Evolutionary conservation across 2,888 invertebrate genomes (phyloP).

Genomic region (Gastracanthus pulcherrimus): DNA sequence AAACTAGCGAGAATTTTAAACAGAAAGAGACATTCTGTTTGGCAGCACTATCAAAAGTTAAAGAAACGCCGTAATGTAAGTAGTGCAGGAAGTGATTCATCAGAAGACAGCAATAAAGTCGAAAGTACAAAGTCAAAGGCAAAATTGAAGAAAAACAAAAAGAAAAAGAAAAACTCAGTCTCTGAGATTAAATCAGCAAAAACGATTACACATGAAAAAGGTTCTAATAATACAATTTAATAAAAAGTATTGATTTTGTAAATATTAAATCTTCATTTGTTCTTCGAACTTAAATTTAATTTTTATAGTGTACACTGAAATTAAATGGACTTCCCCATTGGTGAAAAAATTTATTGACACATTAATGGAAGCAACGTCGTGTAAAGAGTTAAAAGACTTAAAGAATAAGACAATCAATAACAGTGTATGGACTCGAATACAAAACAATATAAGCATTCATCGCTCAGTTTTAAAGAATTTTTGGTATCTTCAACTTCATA

Average conservation of each 20-base stretch:
- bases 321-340: constrained; percentile 63
- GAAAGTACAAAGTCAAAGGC: neutral
- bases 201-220: neutral
- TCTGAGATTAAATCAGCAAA: neutral
- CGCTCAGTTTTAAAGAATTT: constrained; percentile 59
- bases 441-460: constrained; percentile 64
- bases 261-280: neutral
- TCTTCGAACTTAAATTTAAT: neutral
- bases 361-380: constrained; percentile 64
- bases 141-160: neutral
- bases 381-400: constrained; percentile 64
- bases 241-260: too few relatives aligned
- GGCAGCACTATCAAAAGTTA: constrained; percentile 60
- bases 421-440: constrained; percentile 68
- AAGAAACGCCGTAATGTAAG: constrained; percentile 36
- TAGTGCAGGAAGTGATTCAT: neutral
- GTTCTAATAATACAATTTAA: too few relatives aligned
- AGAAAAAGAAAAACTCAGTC: neutral
- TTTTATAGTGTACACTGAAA: constrained; percentile 16
- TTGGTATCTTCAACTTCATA: constrained; percentile 68
- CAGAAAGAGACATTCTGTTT: constrained; percentile 64
- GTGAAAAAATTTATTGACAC: constrained; percentile 63
- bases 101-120: neutral
- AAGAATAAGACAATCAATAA: constrained; percentile 67
- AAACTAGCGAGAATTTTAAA: constrained; percentile 64